phyloP scores from a whole-genome alignment of 1,140 invertebrate species.

The Homalodisca vitripennis region DNA sequence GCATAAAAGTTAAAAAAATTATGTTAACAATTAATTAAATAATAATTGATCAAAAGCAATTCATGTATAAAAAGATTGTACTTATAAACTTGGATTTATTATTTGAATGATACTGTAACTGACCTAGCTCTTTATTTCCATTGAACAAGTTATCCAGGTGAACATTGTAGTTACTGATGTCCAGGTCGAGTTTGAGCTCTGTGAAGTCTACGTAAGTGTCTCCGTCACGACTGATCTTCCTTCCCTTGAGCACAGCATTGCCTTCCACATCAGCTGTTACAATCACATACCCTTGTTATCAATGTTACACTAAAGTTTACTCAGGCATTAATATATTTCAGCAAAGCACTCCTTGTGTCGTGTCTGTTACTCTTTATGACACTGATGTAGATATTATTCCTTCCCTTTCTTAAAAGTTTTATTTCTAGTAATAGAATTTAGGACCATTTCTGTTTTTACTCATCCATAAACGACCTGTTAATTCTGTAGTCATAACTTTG shows the following conservation, averaged over 20 bases:
- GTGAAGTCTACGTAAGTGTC: conserved; percentile 38
- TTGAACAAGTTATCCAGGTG: conserved; percentile 41
- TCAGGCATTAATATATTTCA: background rate
- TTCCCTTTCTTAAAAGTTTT: background rate
- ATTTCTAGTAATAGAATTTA: too few species aligned
- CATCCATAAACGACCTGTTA: too few species aligned
- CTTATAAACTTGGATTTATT: too few species aligned
- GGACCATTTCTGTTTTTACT: too few species aligned
- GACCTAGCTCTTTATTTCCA: conserved; percentile 41
- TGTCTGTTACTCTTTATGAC: background rate
- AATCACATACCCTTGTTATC: too few species aligned
- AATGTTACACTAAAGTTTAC: background rate
- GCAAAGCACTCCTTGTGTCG: too few species aligned
- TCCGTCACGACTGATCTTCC: conserved; percentile 32
- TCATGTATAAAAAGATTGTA: too few species aligned
- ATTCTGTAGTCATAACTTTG: too few species aligned
- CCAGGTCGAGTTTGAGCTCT: conserved; percentile 37
- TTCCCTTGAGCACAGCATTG: conserved; percentile 35
- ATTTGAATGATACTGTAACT: conserved; percentile 11
- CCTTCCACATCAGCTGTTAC: conserved; percentile 37
- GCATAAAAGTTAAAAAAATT: too few species aligned
- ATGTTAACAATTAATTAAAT: too few species aligned
- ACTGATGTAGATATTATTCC: background rate
- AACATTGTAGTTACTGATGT: conserved; percentile 37
- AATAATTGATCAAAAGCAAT: too few species aligned